A percentile compares a stretch with the other conserved stretches of the same genome.
Evolutionary conservation across 2,797 vertebrate species (phyloP).

Genomic region (Myotis vivesi): DNA sequence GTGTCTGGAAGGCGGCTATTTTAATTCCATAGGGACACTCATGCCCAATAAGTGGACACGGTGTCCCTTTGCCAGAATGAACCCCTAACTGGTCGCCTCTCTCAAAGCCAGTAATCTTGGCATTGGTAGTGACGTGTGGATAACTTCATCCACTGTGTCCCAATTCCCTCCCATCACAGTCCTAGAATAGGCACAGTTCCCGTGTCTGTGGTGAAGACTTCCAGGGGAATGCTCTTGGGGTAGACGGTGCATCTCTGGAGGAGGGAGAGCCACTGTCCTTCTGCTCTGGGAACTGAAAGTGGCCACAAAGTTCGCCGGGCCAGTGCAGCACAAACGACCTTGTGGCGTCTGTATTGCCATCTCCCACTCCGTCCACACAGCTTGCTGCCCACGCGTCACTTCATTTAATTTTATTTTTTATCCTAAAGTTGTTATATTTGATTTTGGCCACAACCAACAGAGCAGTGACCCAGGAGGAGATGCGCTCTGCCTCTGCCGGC

Average conservation of each 20-base stretch:
- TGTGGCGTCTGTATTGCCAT: conserved; percentile 88
- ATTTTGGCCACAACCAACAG: neutral
- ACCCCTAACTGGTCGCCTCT: conserved; percentile 95
- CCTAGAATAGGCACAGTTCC: conserved; percentile 93
- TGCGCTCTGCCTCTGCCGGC: neutral
- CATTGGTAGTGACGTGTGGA: conserved; percentile 91
- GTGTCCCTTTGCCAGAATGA: conserved; percentile 93
- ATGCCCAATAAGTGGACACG: conserved; percentile 95
- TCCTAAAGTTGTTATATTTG: conserved; percentile 52
- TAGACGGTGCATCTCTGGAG: conserved; percentile 92
- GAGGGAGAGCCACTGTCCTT: conserved; percentile 91
- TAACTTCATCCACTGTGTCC: conserved; percentile 91
- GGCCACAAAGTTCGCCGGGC: conserved; percentile 93
- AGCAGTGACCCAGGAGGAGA: too few relatives aligned
- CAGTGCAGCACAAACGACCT: conserved; percentile 94
- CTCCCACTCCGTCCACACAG: conserved; percentile 94
- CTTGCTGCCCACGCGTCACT: conserved; percentile 93
- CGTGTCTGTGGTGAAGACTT: conserved; percentile 94
- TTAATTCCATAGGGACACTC: conserved; percentile 96
- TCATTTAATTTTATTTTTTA: conserved; percentile 70
- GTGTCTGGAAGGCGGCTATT: conserved; percentile 92
- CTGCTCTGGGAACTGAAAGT: conserved; percentile 92
- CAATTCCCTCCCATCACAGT: conserved; percentile 90
- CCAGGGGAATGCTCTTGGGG: conserved; percentile 94
- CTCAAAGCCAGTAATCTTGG: conserved; percentile 91